phyloP scores from a whole-genome alignment of 2,797 vertebrate species.

The Microhierax caerulescens region DNA sequence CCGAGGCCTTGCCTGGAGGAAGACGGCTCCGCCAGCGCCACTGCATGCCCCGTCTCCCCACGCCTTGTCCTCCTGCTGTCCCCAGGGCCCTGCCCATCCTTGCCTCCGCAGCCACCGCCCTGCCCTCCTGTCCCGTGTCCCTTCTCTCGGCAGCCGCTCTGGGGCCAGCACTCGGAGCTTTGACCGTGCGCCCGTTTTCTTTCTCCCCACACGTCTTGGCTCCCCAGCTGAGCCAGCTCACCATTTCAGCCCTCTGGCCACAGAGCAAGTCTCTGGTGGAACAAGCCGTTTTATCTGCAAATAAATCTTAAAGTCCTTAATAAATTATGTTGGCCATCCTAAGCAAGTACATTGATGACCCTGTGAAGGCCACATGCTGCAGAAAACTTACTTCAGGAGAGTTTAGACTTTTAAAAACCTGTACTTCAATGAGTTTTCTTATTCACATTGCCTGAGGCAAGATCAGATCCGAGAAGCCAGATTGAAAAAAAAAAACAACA shows the following conservation, averaged over 20 bases:
- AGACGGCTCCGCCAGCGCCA: accelerated
- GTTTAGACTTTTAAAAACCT: not conserved
- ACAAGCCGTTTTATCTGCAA: not conserved
- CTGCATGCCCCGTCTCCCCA: accelerated
- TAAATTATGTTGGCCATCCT: not conserved
- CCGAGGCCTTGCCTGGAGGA: not conserved
- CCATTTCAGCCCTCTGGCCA: not conserved
- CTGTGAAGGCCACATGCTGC: not conserved
- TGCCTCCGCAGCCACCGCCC: accelerated
- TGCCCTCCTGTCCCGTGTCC: accelerated
- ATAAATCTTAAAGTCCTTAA: not conserved
- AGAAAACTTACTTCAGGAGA: not conserved
- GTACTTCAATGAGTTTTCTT: not conserved
- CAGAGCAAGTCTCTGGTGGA: not conserved
- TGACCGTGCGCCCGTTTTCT: accelerated
- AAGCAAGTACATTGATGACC: not conserved
- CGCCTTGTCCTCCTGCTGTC: not conserved
- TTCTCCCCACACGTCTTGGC: accelerated
- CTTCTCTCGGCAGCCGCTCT: too few relatives aligned
- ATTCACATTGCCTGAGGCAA: not conserved
- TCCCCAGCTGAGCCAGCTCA: not conserved
- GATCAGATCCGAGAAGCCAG: not conserved
- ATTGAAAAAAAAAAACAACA: not conserved
- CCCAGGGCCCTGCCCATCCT: accelerated
- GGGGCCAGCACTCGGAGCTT: not conserved